phyloP scores from a whole-genome alignment of 2,113 vertebrate genomes.

The Epinephelus lanceolatus region DNA sequence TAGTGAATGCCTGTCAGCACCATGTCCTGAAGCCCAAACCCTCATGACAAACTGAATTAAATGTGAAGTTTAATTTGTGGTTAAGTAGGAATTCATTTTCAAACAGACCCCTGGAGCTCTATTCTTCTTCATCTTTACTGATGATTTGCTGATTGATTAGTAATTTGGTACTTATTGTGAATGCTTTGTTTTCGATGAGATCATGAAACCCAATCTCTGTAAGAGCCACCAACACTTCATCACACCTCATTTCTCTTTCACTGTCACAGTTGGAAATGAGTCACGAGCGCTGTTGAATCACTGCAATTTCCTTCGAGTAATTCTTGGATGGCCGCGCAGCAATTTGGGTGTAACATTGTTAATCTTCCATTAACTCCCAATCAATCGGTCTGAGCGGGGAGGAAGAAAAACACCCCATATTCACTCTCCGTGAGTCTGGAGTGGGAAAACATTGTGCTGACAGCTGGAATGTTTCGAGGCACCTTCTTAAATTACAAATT shows the following conservation, averaged over 20 bases:
- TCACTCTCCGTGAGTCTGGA: slow-evolving; percentile 2
- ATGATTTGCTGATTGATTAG: no score
- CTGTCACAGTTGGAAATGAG: slow-evolving; percentile 7
- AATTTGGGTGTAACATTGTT: slow-evolving; percentile 28
- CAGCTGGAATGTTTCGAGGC: slow-evolving; percentile 42
- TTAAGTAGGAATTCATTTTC: no score
- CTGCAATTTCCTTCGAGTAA: slow-evolving; percentile 14
- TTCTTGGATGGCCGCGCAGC: slow-evolving; percentile 33
- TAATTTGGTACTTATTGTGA: background rate
- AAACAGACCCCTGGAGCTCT: no score
- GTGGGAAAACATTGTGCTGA: slow-evolving; percentile 24
- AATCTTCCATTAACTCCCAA: slow-evolving; percentile 30
- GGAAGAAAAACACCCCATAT: background rate
- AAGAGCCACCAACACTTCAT: background rate
- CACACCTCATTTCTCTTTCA: slow-evolving; percentile 1
- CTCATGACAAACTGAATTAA: background rate
- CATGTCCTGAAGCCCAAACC: background rate
- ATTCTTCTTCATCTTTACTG: no score
- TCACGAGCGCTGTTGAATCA: background rate
- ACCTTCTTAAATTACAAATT: slow-evolving; percentile 55
- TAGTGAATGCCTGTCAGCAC: background rate
- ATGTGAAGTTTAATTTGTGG: background rate
- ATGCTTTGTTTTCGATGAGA: background rate
- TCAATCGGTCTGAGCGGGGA: slow-evolving; percentile 2
- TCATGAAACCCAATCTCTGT: background rate